phyloP scores from a whole-genome alignment of 2,113 vertebrate species.

The Chaenogobius annularis region DNA sequence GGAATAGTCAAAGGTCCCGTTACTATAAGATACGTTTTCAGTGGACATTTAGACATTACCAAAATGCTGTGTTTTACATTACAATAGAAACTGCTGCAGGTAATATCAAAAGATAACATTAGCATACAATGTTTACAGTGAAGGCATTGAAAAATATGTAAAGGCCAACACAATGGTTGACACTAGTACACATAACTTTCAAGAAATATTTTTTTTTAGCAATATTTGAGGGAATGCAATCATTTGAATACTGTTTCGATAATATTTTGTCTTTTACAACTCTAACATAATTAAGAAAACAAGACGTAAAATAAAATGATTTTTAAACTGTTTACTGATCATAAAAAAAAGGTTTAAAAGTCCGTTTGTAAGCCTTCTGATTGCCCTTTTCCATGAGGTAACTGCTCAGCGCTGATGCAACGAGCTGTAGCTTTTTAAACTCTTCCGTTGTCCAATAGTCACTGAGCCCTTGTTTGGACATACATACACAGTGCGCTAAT shows the following conservation, averaged over 20 bases:
- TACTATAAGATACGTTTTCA: too few relatives aligned
- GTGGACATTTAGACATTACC: too few relatives aligned
- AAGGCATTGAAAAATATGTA: not conserved
- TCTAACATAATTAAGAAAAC: too few relatives aligned
- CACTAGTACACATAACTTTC: not conserved
- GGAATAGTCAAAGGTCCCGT: too few relatives aligned
- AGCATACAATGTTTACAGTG: not conserved
- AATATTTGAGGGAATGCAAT: not conserved
- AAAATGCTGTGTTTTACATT: too few relatives aligned
- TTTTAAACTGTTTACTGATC: not conserved
- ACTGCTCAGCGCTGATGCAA: slow-evolving; percentile 21
- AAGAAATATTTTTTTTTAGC: not conserved
- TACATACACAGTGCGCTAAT: slow-evolving; percentile 40
- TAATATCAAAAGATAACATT: too few relatives aligned
- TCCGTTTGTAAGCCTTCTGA: slow-evolving; percentile 8
- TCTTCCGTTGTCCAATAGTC: not conserved
- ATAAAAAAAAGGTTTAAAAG: not conserved
- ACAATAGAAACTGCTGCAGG: too few relatives aligned
- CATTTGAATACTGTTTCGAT: not conserved
- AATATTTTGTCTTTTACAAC: not conserved
- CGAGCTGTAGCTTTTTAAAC: slow-evolving; percentile 23
- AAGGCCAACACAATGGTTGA: not conserved
- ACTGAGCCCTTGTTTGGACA: slow-evolving; percentile 31
- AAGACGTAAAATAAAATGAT: not conserved
- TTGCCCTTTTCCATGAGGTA: slow-evolving; percentile 16